A percentile compares a stretch with the other conserved stretches of the same genome.
These are phyloP conservation scores for Psittacus erithacus DNA, from an alignment of 2,113 vertebrate genomes.

Conservation along the genomic window DNA sequence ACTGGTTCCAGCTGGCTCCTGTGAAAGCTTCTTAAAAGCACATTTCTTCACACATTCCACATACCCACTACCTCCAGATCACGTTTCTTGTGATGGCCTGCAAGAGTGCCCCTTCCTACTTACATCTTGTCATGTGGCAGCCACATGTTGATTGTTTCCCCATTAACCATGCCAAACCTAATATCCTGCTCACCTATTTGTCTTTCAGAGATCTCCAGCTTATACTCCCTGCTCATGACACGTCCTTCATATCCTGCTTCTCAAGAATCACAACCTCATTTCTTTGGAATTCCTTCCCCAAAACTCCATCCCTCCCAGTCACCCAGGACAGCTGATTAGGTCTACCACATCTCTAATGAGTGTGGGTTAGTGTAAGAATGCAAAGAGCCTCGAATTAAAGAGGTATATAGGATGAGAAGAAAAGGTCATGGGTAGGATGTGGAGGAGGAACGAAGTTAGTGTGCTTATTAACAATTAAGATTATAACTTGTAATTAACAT, in stretches of 20 bases:
- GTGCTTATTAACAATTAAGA: constrained; percentile 9
- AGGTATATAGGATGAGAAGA: background rate
- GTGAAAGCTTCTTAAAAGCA: constrained; percentile 12
- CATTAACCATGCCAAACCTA: background rate
- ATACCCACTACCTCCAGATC: constrained; percentile 28
- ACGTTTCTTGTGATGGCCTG: constrained; percentile 28
- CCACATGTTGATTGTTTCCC: constrained; percentile 36
- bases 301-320: background rate
- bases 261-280: background rate
- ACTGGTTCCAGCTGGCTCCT: constrained; percentile 3
- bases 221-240: background rate
- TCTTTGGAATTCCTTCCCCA: constrained; percentile 14
- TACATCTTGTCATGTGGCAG: constrained; percentile 46
- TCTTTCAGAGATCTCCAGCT: constrained; percentile 5
- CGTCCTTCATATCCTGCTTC: background rate
- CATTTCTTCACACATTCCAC: constrained; percentile 66
- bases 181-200: constrained; percentile 41
- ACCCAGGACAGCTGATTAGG: background rate
- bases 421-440: background rate
- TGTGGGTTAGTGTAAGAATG: background rate
- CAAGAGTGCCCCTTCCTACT: constrained; percentile 28
- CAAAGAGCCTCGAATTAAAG: background rate
- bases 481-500: background rate
- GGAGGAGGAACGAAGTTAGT: background rate
- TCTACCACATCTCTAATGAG: background rate